phyloP scores from a whole-genome alignment of 2,888 invertebrate genomes.

The Eupithecia centaureata region DNA sequence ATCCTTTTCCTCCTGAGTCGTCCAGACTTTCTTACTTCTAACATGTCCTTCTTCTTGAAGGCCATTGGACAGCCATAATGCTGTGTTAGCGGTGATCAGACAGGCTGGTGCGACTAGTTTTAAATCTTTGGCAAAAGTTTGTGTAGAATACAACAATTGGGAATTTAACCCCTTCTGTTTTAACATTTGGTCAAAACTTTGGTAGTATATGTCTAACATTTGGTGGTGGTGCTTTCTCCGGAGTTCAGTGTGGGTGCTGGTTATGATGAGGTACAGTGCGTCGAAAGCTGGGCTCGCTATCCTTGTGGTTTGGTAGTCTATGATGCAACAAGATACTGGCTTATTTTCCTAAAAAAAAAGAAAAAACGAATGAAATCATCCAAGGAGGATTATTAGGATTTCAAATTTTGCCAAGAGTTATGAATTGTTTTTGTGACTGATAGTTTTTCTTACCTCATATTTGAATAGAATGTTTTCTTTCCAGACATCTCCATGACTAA shows the following conservation, averaged over 20 bases:
- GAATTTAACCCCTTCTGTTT: slow-evolving; percentile 48
- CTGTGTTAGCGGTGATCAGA: slow-evolving; percentile 72
- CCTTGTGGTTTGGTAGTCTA: slow-evolving; percentile 74
- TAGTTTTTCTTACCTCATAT: slow-evolving; percentile 60
- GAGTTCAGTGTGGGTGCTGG: slow-evolving; percentile 60
- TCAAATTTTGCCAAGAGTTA: background rate
- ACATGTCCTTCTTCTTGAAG: slow-evolving; percentile 76
- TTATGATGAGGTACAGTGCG: slow-evolving; percentile 66
- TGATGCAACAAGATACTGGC: slow-evolving; percentile 66
- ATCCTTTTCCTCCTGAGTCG: slow-evolving; percentile 56
- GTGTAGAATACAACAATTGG: slow-evolving; percentile 54
- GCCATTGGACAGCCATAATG: slow-evolving; percentile 70
- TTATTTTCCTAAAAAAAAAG: slow-evolving; percentile 56
- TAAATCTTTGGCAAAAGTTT: slow-evolving; percentile 64
- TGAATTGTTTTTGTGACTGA: background rate
- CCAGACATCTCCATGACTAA: slow-evolving; percentile 79
- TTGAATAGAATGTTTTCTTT: slow-evolving; percentile 76
- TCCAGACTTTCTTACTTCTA: slow-evolving; percentile 61
- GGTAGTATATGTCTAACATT: slow-evolving; percentile 63
- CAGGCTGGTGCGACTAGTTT: slow-evolving; percentile 66
- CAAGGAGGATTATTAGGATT: background rate
- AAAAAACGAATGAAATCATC: slow-evolving; percentile 40
- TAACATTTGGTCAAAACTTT: slow-evolving; percentile 55
- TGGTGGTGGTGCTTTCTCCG: slow-evolving; percentile 54
- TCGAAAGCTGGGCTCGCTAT: slow-evolving; percentile 71